These are phyloP conservation scores for Philypnodon macrostomus DNA, from an alignment of 2,797 vertebrate species.

Conservation along the genomic window DNA sequence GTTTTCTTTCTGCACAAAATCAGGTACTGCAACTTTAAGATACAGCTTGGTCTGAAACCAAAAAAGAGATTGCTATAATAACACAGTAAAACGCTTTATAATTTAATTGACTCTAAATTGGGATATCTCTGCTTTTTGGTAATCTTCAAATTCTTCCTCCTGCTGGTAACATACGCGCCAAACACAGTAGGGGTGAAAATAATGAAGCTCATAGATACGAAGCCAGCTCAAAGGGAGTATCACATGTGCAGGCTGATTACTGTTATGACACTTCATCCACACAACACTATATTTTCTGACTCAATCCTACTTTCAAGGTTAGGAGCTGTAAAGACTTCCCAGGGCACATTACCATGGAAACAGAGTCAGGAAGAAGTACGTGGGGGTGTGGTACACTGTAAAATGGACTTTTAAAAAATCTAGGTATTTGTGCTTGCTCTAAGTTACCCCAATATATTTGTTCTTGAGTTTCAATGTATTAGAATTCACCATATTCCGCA, in stretches of 20 bases:
- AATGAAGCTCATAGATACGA: constrained; percentile 44
- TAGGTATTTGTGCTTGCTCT: no score
- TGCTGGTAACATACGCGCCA: constrained; percentile 33
- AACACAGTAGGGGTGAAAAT: constrained; percentile 48
- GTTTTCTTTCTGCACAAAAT: no score
- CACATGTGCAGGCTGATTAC: constrained; percentile 49
- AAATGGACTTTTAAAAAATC: no score
- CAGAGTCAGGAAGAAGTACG: constrained; percentile 35
- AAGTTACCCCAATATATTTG: no score
- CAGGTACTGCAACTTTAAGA: no score
- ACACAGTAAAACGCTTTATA: constrained; percentile 32
- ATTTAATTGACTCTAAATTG: constrained; percentile 37
- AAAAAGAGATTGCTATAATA: constrained; percentile 19
- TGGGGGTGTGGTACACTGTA: constrained; percentile 49
- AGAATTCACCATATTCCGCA: no score
- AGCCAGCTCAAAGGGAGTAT: constrained; percentile 28
- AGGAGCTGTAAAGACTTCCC: constrained; percentile 46
- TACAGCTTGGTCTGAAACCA: constrained; percentile 19
- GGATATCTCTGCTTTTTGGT: constrained; percentile 23
- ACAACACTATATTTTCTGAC: constrained; percentile 48
- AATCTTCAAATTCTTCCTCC: constrained; percentile 28
- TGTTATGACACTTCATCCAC: constrained; percentile 46
- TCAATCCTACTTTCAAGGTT: constrained; percentile 60
- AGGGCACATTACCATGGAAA: constrained; percentile 74
- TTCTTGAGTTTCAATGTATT: no score